Percentiles rank a stretch among this genome's conserved stretches.
Conservation (phyloP, 2,113 vertebrate genomes). For the Serinus canaria region DNA sequence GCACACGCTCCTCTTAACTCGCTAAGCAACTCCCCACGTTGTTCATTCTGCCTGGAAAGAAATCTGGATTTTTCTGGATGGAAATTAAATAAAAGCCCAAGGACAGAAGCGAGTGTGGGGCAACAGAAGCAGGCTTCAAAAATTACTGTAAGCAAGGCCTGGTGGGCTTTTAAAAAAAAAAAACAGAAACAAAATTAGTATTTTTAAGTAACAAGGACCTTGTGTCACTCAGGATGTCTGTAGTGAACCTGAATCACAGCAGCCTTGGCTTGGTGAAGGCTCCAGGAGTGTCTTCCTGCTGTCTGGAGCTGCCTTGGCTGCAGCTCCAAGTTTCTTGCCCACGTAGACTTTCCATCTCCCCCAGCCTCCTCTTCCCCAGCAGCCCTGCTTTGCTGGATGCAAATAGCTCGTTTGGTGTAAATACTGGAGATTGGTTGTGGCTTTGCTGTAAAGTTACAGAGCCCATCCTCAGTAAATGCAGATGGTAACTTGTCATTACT, state of each 20-base stretch:
- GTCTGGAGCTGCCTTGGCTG: conserved; percentile 43
- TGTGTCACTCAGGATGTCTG: not conserved
- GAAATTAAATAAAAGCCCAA: not conserved
- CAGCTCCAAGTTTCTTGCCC: conserved; percentile 3
- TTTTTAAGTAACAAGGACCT: not conserved
- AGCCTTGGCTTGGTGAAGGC: not conserved
- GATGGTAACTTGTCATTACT: conserved; percentile 29
- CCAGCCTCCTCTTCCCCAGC: not conserved
- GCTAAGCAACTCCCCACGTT: not conserved
- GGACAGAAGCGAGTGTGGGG: rapidly evolving
- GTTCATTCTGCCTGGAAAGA: not conserved
- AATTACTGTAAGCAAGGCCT: not conserved
- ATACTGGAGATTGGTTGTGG: conserved; percentile 44
- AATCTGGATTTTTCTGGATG: not conserved
- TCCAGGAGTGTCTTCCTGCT: conserved; percentile 24
- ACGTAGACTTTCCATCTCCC: not conserved
- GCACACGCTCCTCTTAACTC: not conserved
- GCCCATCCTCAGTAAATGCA: conserved; percentile 9
- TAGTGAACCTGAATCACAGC: not conserved
- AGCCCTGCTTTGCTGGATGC: not conserved
- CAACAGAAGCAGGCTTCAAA: not conserved
- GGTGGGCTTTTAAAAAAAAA: not conserved
- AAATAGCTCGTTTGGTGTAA: conserved; percentile 47
- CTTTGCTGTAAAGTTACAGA: not conserved
- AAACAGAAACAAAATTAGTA: no score